Evolutionary conservation across 2,888 invertebrate species (phyloP), one percentile per base, ranked within the genome.

Genomic region (Zhuqinia jingwanae): DNA sequence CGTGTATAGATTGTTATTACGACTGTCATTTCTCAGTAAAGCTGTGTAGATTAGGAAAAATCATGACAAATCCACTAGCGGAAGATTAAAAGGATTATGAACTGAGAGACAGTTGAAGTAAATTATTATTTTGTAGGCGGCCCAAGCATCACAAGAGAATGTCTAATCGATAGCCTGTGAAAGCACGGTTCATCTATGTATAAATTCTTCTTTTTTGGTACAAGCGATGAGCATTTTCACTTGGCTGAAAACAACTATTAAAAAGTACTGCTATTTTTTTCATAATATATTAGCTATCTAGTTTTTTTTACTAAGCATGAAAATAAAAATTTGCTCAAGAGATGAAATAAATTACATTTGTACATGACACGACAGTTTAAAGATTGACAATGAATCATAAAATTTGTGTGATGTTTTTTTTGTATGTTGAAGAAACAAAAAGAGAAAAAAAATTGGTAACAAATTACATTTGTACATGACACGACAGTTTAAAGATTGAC

Each of bases 301-400:
- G 36, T 80, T 50, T 45, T 45, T 60, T 77, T 78, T 63, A n/a
- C 20, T 0, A 79, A 53, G 22, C 63, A 63, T 56, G 83, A 82
- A 75, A 47, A 20, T 76, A 65, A 47, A 75, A 76, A 63, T 47
- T 83, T 83, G 70, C 45, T 13, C 77, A 70, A 70, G 68, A 84
- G 58, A 84, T 84, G 84, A 84, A 53, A 84, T 84, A 84, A 77
- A 78, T 84, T 78, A 84, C 68, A 60, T n/a, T 50, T 50, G 22
- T 83, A 83, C 83, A 13, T 60, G 75, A 30, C 36, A 36, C 36
- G 36, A 36, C 36, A 36, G 36, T 50, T 73, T 63, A 63, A 81
- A 73, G 82, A 82, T 83, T 84, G 47, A 84, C 77, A 84, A 83
- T 70, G 77, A 84, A 78, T 78, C 77, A 84, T 77, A 76, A 65